Base-by-base conservation (phyloP, 2,888 invertebrate species). In the Drosophila kambysellisi region DNA sequence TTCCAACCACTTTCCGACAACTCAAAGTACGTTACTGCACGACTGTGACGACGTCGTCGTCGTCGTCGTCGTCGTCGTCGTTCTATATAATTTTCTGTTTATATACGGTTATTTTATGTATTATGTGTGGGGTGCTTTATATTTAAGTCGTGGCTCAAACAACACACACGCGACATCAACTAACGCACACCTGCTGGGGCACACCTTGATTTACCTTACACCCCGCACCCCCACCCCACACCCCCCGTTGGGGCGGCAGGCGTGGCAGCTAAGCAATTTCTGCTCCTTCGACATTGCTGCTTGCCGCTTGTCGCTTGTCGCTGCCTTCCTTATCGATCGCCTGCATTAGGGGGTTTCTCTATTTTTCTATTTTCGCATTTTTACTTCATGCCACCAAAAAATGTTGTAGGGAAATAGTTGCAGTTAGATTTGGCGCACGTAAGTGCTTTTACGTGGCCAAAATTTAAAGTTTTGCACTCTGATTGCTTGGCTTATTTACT, bases 141-240 rank as follows among this genome's bases (percentile, higher is more conserved):
- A 65, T 74, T 74, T 62, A 63, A 70, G 67, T 70, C 60, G 53
- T 60, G 56, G 60, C 46, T 59, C 62, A 70, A 60, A 66, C 52
- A 58, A 56, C 46, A 43, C 43, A 51, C 69, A 66, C 46, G 39
- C 63, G 20, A 60, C 76, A 37, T n/a, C 33, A 50, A 61, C 69
- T 56, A 71, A 67, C 71, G 68, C 68, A 82, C 70, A 74, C 74
- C 59, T 69, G 62, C 68, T 65, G 70, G 20, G 85, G 75, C 89
- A 82, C 86, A 88, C 90, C 86, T 86, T 89, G 84, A 83, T 87
- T 86, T 89, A 74, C 76, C 75, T 74, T 75, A 46, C 8, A 46
- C 8, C 50, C 48, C 59, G 25, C n/a, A n/a, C 59, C 48, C 37
- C 50, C 56, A 0, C 5, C 5, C 5, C 2, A 2, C 30, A 5